Evolutionary conservation across 2,113 vertebrate genomes (phyloP).

Genomic region (Solea senegalensis): DNA sequence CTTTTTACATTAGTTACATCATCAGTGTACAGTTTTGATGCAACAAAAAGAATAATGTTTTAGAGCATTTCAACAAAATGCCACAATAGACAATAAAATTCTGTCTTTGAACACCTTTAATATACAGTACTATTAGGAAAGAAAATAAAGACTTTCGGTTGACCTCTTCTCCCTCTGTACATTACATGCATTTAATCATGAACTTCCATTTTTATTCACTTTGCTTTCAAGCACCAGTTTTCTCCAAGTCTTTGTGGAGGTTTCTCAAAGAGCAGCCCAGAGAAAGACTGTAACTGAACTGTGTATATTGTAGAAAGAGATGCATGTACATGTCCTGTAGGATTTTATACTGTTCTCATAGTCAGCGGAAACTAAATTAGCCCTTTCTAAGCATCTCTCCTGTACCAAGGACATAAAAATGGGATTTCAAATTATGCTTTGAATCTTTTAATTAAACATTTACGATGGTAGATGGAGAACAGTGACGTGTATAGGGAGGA

Average conservation of each 20-base stretch:
- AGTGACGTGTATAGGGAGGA: conserved; percentile 22
- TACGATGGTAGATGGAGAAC: conserved; percentile 23
- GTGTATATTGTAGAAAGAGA: conserved; percentile 71
- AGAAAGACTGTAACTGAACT: conserved; percentile 43
- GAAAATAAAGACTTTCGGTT: no score
- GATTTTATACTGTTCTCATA: conserved; percentile 57
- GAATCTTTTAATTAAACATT: conserved; percentile 16
- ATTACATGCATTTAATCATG: no score
- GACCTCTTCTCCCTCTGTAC: no score
- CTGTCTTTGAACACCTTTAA: no score
- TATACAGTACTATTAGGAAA: no score
- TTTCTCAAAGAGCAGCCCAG: conserved; percentile 40
- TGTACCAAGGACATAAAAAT: conserved; percentile 27
- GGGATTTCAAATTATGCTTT: conserved; percentile 46
- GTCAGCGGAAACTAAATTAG: conserved; percentile 19
- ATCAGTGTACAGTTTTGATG: no score
- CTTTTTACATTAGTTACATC: no score
- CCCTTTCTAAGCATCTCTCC: conserved; percentile 39
- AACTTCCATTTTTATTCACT: neutral
- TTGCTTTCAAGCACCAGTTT: conserved; percentile 30
- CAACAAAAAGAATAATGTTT: no score
- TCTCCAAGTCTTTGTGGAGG: conserved; percentile 21
- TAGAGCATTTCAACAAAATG: no score
- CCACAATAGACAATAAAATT: no score
- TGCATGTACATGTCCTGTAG: conserved; percentile 67